Conservation (phyloP, 1,140 invertebrate genomes). For the Drosophila mojavensis region DNA sequence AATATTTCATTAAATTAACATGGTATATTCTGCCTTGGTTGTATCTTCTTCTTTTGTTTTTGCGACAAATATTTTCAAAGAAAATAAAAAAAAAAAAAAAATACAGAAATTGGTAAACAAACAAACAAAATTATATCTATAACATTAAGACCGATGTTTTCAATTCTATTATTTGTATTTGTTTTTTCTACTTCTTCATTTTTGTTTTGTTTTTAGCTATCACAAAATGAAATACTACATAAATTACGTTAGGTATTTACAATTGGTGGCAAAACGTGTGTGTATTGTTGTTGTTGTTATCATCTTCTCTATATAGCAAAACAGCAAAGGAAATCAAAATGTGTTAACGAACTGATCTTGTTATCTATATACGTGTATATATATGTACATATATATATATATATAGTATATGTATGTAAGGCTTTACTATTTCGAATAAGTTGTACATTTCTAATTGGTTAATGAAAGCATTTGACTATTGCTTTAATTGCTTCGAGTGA, state of each 20-base stretch:
- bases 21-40: constrained; percentile 23
- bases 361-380: neutral
- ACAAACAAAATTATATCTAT: neutral
- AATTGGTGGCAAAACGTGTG: constrained; percentile 22
- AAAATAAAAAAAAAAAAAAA: neutral
- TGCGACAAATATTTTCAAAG: constrained; percentile 25
- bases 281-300: neutral
- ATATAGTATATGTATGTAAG: neutral
- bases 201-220: constrained; percentile 32
- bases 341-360: neutral
- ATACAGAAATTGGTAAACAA: constrained; percentile 1
- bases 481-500: constrained; percentile 49
- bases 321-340: constrained; percentile 1
- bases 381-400: constrained; percentile 1
- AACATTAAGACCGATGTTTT: constrained; percentile 5
- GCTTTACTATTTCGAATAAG: constrained; percentile 6
- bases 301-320: neutral
- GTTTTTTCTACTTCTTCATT: neutral
- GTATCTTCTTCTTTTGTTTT: neutral
- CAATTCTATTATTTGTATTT: no score
- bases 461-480: constrained; percentile 30
- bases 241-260: constrained; percentile 48
- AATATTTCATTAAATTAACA: constrained; percentile 40
- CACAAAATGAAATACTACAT: constrained; percentile 79
- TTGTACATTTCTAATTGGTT: constrained; percentile 25